Evolutionary conservation across 2,888 invertebrate genomes (phyloP), one percentile per base, ranked within the genome.

Genomic region (Microctonus brassicae): DNA sequence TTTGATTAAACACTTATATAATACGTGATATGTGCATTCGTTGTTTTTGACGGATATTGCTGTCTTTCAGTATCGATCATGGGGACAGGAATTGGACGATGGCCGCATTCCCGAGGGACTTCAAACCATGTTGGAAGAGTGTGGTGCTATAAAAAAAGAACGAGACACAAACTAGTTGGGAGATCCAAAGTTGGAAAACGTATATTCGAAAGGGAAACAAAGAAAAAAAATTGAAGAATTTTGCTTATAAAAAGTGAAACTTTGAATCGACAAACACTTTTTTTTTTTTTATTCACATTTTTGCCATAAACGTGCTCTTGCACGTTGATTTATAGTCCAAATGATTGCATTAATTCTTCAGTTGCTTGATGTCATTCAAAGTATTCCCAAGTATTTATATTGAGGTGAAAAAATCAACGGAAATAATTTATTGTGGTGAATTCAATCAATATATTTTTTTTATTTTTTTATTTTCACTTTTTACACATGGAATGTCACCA

Each of bases 81-180:
- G 95, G 94, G 93, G 92, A 78, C 90, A 91, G 82, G 95, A 95
- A 80, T 87, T 97, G 77, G 95, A 95, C 82, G 94, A 94, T 82
- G 96, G 95, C 53, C 90, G 90, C 74, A 90, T 94, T 79, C 95
- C 96, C 3, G 95, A 95, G 77, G 94, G 94, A 57, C 90, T 95
- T 78, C 93, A 94, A 80, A 90, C 91, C 61, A 89, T 95, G 82
- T 89, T 96, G 69, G 94, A 95, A 80, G 94, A 95, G 81, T 88
- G 93, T 81, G 93, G 93, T 9, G 89, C 91, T 69, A 88, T 94
- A 55, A 94, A 94, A 82, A 91, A 92, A 83, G 94, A 95, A 71
- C 77, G 80, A 29, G 77, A 78, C 74, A 79, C 75, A 67, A 79
- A 79, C 71, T 80, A 73, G 67, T 65, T 26, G 29, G 60, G n/a